Evolutionary conservation across 2,888 invertebrate species (phyloP), one percentile per base, ranked within the genome.

Genomic region (Conops quadrifasciatus): DNA sequence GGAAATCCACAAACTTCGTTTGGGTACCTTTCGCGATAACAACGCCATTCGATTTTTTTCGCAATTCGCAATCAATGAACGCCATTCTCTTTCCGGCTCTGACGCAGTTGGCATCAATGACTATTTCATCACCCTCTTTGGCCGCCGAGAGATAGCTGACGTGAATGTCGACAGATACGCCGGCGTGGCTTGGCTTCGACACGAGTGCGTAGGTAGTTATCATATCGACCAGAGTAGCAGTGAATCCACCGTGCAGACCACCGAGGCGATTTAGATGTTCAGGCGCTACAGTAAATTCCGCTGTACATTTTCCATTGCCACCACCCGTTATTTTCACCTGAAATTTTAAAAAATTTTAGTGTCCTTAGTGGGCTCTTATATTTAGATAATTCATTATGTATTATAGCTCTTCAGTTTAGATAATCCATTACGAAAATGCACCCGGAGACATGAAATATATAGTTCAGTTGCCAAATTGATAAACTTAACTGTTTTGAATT

Each of bases 221-320:
- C 68, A 88, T 87, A 81, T 94, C 94, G 28, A 86, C 76, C 19
- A 96, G 83, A 0, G 94, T 93, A 2, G 94, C 92, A 3, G 93
- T 93, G 78, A 94, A 90, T 7, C 95, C 97, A 2, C 96, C 96
- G 81, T 97, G 97, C 4, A 97, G 84, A 0, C 90, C 90, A 0
- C 94, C 94, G 7, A 90, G 89, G 16, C 88, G 85, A 85, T 97
- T 97, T 1, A 92, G 86, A 81, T 95, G 93, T 75, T 93, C 92
- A 3, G 91, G 87, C 0, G 87, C 88, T 0, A 96, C 91, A 77
- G 88, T 89, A 80, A 96, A 90, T 84, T 95, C 92, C 21, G 93
- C 94, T 36, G 88, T 83, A 82, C 94, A 91, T 65, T 87, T 88
- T 1, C 96, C 96, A 77, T 91, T 87, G n/a, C 89, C 91, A 71